Evolutionary conservation across 2,888 invertebrate species (phyloP).

Genomic region (Drosophila rubida): DNA sequence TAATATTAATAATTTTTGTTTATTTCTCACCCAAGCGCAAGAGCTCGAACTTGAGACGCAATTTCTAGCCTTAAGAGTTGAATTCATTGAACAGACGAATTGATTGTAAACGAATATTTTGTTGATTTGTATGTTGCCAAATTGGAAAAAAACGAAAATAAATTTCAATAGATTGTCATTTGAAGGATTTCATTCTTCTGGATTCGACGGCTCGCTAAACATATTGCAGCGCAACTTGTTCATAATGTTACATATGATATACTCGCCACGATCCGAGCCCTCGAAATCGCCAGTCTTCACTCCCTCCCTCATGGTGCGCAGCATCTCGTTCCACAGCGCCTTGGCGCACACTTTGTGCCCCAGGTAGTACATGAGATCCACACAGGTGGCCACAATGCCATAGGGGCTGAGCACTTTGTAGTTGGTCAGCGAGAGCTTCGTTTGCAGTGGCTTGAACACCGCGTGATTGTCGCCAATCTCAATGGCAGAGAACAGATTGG

Average conservation of each 20-base stretch:
- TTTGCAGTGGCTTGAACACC: conserved; percentile 80
- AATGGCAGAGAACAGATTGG: conserved; percentile 71
- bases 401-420: conserved; percentile 69
- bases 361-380: conserved; percentile 65
- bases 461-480: conserved; percentile 76
- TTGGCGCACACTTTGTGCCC: conserved; percentile 53
- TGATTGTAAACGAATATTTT: conserved; percentile 19
- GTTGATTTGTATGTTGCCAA: conserved; percentile 38
- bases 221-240: conserved; percentile 57
- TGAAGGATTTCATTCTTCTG: not conserved
- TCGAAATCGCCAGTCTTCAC: conserved; percentile 68
- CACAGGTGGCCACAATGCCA: conserved; percentile 68
- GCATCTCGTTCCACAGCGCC: conserved; percentile 57
- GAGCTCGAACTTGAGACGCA: conserved; percentile 31
- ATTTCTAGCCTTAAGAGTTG: conserved; percentile 39
- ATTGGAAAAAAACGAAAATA: conserved; percentile 10
- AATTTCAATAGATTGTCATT: conserved; percentile 17
- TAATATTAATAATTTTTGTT: not conserved
- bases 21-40: conserved; percentile 35
- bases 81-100: not conserved
- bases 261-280: conserved; percentile 64
- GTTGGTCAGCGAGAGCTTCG: conserved; percentile 72
- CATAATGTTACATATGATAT: conserved; percentile 67
- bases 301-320: conserved; percentile 66
- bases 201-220: conserved; percentile 19